phyloP scores from a whole-genome alignment of 2,888 invertebrate genomes.

The Laspeyria flexula region DNA sequence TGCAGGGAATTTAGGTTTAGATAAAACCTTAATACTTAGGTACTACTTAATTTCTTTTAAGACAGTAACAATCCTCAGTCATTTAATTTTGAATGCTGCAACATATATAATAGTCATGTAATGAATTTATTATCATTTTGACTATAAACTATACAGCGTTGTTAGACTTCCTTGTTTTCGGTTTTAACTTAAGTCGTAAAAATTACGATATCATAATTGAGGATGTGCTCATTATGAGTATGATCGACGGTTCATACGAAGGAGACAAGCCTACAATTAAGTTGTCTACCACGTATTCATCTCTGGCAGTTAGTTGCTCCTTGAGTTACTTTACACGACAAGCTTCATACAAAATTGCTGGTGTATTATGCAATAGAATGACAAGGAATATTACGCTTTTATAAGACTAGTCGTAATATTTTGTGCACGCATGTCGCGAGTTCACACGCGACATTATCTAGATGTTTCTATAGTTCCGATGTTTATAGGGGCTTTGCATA shows the following conservation, averaged over 20 bases:
- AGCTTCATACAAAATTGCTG: constrained; percentile 1
- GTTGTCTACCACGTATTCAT: constrained; percentile 9
- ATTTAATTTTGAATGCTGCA: too few species aligned
- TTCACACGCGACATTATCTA: constrained; percentile 11
- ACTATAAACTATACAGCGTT: too few species aligned
- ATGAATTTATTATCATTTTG: too few species aligned
- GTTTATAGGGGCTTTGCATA: neutral
- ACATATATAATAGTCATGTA: too few species aligned
- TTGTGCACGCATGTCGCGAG: constrained; percentile 11
- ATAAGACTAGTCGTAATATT: constrained; percentile 14
- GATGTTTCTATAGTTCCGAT: constrained; percentile 1
- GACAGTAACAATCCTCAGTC: too few species aligned
- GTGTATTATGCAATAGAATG: constrained; percentile 15
- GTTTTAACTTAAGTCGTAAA: neutral
- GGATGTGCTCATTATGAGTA: too few species aligned
- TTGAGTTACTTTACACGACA: constrained; percentile 10
- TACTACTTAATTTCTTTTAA: too few species aligned
- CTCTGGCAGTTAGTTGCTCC: constrained; percentile 10
- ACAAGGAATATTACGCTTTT: constrained; percentile 6
- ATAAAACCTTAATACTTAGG: too few species aligned
- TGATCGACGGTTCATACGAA: neutral
- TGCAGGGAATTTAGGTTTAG: too few species aligned
- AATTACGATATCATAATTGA: neutral
- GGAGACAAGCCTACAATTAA: constrained; percentile 13
- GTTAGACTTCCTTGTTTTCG: too few species aligned